Base-by-base conservation (phyloP, 2,797 vertebrate species). In the Neosalanx taihuensis region DNA sequence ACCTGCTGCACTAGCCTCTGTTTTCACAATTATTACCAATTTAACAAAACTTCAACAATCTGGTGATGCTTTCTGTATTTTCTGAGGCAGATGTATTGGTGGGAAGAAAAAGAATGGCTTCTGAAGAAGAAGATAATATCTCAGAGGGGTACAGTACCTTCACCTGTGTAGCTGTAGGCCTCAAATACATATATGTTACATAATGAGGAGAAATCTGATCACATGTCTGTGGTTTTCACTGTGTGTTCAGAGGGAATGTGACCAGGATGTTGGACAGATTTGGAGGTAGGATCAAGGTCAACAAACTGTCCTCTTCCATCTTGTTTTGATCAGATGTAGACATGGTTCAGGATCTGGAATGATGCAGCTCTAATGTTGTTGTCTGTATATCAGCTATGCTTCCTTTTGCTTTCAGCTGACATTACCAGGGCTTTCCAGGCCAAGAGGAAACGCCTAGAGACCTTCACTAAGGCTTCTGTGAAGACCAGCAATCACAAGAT, bases 381-480 rank as follows among this genome's bases (percentile, higher is more conserved):
- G 26, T 18, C 4, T 70, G 26, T 64, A 29, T 23, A 63, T 64
- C 30, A 35, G 6, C 9, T 57, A 10, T 72, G 29, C 20, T 30
- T 59, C 26, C 3, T 31, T 18, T 72, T 65, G 53, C 64, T 53
- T 59, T n/a, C 73, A 78, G 76, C 30, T 64, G 76, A 81, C 17
- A 73, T 78, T 12, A 78, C 67, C 23, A 78, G 78, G 56, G 67
- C 72, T 3, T 74, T 81, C 57, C 30, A 67, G 30, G 63, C 69
- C 31, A 79, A 81, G 64, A 64, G 70, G 53, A 79, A 76, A 58
- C 71, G 76, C 26, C 26, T 81, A 10, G 69, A 81, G 53, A 60
- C 67, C 2, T 73, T 74, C 26, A 76, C 79, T 20, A 78, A 70
- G 20, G 76, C 74, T 3, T 67, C 76, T 41, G 49, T 78, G 26